Evolutionary conservation across 2,797 vertebrate genomes (phyloP).

Genomic region (Pangasius larnaudii): DNA sequence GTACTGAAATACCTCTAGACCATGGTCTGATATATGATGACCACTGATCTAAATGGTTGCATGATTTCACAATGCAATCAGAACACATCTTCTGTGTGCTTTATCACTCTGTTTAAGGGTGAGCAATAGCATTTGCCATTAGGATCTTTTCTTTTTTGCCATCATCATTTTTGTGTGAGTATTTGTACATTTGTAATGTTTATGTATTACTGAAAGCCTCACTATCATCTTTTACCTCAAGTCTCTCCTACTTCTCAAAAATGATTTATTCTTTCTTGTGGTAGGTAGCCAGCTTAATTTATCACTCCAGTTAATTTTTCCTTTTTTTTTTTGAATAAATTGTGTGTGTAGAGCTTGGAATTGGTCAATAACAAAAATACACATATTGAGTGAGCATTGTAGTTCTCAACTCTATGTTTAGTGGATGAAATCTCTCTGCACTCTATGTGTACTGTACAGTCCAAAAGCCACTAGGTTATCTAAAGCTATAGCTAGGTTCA

Average conservation of each 20-base stretch:
- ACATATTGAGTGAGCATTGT: neutral
- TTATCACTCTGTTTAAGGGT: neutral
- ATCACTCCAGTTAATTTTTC: neutral
- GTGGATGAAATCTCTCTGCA: neutral
- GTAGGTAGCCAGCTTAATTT: neutral
- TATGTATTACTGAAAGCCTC: neutral
- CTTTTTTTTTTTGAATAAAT: neutral
- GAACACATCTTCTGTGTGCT: neutral
- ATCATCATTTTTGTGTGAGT: neutral
- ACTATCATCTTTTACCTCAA: neutral
- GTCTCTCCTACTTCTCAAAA: neutral
- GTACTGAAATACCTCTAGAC: neutral
- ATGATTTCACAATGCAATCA: neutral
- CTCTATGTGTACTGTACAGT: constrained; percentile 23
- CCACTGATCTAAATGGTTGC: too few relatives aligned
- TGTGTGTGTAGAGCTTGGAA: neutral
- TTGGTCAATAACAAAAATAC: neutral
- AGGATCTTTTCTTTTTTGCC: neutral
- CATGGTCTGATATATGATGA: neutral
- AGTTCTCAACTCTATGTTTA: neutral
- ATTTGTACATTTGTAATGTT: neutral
- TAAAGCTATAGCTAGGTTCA: constrained; percentile 20
- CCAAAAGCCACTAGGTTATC: neutral
- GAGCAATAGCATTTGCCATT: neutral
- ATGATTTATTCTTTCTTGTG: neutral